Evolutionary conservation across 2,797 vertebrate species (phyloP), one percentile per base, ranked within the genome.

Genomic region (Malurus leucopterus): DNA sequence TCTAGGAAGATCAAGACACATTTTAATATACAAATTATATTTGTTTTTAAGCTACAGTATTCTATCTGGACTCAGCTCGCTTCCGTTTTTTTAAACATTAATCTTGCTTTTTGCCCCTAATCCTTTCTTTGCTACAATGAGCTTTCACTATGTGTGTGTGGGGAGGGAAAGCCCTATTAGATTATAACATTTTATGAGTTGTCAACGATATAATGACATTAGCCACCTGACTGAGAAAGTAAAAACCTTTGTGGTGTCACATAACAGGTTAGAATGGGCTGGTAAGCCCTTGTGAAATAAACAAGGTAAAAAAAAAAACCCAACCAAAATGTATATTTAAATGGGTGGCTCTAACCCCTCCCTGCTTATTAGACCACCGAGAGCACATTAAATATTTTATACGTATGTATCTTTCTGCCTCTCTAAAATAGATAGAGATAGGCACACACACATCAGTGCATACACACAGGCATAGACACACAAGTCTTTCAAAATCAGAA

Each of bases 401-500:
- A 89, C 0, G 0, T 71, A 44, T 72, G 40, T 90, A 87, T 95
- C 86, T 91, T 86, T 74, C 61, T 34, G 11, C 63, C 13, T 86
- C 40, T 84, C 23, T 85, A 34, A 81, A 89, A 88, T 80, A 95
- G 88, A 92, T 91, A 93, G 91, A 93, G 93, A 92, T 94, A 93
- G 88, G 71, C 36, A 30, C 74, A 43, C 55, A 8, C 41, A 16
- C 19, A 32, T 58, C 40, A 70, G 14, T 50, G 41, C 30, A 65
- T 58, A 54, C n/a, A 77, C 68, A 88, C 51, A 69, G 22, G 77
- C 89, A 43, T 67, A 95, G 92, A 71, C 85, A 86, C 44, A 55
- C 73, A 93, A 97, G 93, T 96, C 93, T 96, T 96, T 94, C 96
- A 94, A 97, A 97, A 97, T 95, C 95, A 95, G 95, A 96, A 97